Conservation (phyloP, 2,797 vertebrate species). For the Aulostomus chinensis region DNA sequence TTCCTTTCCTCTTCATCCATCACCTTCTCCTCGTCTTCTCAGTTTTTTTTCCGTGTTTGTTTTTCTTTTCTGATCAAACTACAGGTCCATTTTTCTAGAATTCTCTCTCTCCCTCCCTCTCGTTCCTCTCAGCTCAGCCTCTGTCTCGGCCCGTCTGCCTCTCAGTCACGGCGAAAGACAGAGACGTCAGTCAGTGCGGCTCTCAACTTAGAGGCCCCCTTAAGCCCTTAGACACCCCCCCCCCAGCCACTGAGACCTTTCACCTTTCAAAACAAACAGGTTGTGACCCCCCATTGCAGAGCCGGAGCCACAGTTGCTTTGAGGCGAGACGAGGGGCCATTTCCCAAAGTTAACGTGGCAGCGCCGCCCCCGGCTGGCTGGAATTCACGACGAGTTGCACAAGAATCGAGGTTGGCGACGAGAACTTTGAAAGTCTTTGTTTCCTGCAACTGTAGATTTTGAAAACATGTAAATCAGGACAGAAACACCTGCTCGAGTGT, state of each 20-base stretch:
- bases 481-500: too few relatives aligned
- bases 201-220: conserved; percentile 48
- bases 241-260: conserved; percentile 41
- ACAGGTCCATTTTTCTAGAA: too few relatives aligned
- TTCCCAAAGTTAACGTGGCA: too few relatives aligned
- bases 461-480: too few relatives aligned
- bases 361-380: not conserved
- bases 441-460: too few relatives aligned
- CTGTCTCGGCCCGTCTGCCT: not conserved
- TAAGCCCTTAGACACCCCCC: conserved; percentile 45
- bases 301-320: conserved; percentile 55
- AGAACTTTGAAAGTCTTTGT: too few relatives aligned
- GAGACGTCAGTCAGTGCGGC: conserved; percentile 39
- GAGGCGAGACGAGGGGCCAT: conserved; percentile 19
- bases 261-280: conserved; percentile 71
- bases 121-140: too few relatives aligned
- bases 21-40: conserved; percentile 6
- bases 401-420: too few relatives aligned
- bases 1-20: not conserved
- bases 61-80: too few relatives aligned
- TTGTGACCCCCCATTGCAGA: conserved; percentile 44
- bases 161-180: conserved; percentile 23
- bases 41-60: too few relatives aligned
- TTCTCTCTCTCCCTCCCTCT: too few relatives aligned
- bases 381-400: not conserved